Percentiles rank a stretch among this genome's conserved stretches.
Evolutionary conservation across 2,797 vertebrate species (phyloP).

Genomic region (Pseudomugil tenellus): DNA sequence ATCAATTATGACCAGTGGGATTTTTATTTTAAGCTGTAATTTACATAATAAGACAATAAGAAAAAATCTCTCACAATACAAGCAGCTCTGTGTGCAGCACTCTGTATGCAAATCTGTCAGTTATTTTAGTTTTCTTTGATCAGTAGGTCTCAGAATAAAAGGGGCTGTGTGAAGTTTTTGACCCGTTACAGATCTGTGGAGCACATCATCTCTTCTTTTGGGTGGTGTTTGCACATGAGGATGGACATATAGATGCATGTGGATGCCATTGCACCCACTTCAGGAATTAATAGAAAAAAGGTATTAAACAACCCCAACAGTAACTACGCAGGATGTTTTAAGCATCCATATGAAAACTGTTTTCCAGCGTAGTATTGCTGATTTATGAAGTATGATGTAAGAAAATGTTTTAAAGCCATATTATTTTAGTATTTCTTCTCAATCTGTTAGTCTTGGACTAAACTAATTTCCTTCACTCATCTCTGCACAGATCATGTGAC

Average conservation of each 20-base stretch:
- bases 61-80: not conserved
- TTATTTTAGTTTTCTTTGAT: not conserved
- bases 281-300: not conserved
- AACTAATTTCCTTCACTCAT: not conserved
- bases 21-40: conserved; percentile 1
- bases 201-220: not conserved
- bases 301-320: not conserved
- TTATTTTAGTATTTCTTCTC: conserved; percentile 1
- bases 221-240: not conserved
- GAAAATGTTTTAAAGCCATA: conserved; percentile 4
- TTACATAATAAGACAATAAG: not conserved
- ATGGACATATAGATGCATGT: not conserved
- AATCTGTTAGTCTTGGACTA: not conserved
- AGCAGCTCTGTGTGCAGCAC: not conserved
- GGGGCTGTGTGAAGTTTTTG: not conserved
- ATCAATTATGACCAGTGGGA: not conserved
- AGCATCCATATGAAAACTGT: not conserved
- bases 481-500: not conserved
- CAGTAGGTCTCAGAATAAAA: not conserved
- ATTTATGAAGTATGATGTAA: conserved; percentile 10
- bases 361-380: not conserved
- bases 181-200: not conserved
- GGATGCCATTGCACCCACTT: not conserved
- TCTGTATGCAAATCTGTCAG: not conserved
- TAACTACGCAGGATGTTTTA: not conserved